Conservation (phyloP, 2,113 vertebrate species). For the Delphinapterus leucas region DNA sequence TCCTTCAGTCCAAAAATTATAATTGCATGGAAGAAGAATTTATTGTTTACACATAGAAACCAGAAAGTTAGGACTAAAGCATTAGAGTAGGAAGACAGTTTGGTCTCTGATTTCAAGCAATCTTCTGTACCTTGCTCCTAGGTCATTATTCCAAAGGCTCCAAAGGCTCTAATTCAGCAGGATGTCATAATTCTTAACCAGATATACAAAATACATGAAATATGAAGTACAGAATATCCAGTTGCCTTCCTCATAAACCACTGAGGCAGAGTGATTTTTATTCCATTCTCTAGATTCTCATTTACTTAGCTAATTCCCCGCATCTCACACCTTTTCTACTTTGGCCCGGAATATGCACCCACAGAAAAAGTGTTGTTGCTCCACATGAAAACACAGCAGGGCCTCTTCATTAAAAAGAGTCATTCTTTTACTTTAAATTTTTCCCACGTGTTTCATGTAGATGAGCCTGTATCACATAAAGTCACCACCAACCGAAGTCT, state of each 20-base stretch:
- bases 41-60: slow-evolving; percentile 22
- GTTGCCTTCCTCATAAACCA: background rate
- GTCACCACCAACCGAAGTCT: background rate
- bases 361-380: background rate
- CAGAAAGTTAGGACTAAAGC: slow-evolving; percentile 21
- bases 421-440: background rate
- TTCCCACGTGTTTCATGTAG: background rate
- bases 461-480: background rate
- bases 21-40: slow-evolving; percentile 56
- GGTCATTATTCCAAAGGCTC: slow-evolving; percentile 12
- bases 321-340: background rate
- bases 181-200: slow-evolving; percentile 18
- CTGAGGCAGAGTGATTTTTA: background rate
- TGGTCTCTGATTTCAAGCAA: background rate
- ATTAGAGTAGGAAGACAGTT: background rate
- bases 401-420: background rate
- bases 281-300: background rate
- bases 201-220: background rate
- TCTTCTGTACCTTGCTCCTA: background rate
- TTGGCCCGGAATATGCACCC: background rate
- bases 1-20: background rate
- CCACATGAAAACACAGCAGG: background rate
- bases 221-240: background rate
- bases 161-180: slow-evolving; percentile 26
- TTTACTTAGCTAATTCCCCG: slow-evolving; percentile 1